Evolutionary conservation across 2,888 invertebrate species (phyloP).

Genomic region (Linnaemya tessellans): DNA sequence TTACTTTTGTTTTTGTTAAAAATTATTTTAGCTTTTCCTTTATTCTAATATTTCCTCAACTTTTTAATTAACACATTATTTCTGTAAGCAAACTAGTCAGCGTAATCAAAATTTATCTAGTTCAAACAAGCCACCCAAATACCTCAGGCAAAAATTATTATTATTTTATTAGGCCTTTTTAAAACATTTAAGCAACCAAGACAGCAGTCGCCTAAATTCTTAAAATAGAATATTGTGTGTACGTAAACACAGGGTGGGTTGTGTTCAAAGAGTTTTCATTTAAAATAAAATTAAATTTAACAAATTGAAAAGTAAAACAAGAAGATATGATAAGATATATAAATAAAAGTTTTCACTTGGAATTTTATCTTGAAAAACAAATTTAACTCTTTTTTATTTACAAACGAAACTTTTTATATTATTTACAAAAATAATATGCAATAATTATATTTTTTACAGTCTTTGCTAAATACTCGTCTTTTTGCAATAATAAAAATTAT

Average conservation of each 20-base stretch:
- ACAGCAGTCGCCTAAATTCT: constrained; percentile 28
- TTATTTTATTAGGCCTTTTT: constrained; percentile 10
- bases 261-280: not conserved
- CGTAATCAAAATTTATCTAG: not conserved
- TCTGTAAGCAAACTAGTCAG: constrained; percentile 5
- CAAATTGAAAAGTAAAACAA: not conserved
- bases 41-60: not conserved
- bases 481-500: too few species aligned
- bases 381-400: too few species aligned
- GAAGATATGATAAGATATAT: too few species aligned
- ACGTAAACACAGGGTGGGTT: not conserved
- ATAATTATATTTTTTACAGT: too few species aligned
- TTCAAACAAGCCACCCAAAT: constrained; percentile 29
- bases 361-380: too few species aligned
- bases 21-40: not conserved
- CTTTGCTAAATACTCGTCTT: too few species aligned
- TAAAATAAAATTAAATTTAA: not conserved
- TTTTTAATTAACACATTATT: not conserved
- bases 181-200: constrained; percentile 13
- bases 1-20: not conserved
- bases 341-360: too few species aligned
- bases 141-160: constrained; percentile 32
- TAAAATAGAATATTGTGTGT: constrained; percentile 35
- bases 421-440: too few species aligned
- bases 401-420: too few species aligned